A percentile compares a stretch with the other conserved stretches of the same genome.
phyloP scores from a whole-genome alignment of 2,888 invertebrate genomes.

The Microplitis deprimator region DNA sequence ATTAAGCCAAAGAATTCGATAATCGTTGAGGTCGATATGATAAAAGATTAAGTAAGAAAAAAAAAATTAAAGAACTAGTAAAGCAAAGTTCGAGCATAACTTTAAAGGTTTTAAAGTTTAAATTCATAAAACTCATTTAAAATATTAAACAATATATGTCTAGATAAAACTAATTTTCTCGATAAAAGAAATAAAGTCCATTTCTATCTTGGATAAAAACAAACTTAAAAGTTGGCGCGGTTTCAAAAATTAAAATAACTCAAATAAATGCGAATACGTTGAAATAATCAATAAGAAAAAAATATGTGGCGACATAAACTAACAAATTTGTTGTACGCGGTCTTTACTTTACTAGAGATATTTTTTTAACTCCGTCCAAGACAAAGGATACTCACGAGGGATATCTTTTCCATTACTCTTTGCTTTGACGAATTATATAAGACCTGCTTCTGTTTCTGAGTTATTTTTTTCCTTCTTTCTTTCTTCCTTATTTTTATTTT shows the following conservation, averaged over 20 bases:
- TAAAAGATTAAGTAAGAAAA: not conserved
- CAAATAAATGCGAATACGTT: not conserved
- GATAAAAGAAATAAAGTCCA: not conserved
- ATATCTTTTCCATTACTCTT: conserved; percentile 24
- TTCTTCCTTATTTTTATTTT: not conserved
- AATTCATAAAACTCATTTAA: not conserved
- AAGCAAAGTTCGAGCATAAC: not conserved
- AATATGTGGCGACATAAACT: not conserved
- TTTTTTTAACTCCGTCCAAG: not conserved
- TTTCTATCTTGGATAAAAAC: not conserved
- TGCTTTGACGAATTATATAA: conserved; percentile 32
- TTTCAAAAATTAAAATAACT: not conserved
- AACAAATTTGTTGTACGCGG: not conserved
- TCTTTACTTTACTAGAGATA: not conserved
- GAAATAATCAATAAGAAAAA: not conserved
- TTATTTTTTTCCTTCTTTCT: not conserved
- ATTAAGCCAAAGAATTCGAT: conserved; percentile 51
- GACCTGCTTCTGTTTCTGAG: not conserved
- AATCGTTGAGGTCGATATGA: conserved; percentile 39
- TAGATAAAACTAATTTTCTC: not conserved
- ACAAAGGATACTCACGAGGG: not conserved
- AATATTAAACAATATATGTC: not conserved
- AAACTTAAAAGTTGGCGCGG: not conserved
- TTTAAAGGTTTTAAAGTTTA: not conserved
- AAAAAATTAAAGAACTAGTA: not conserved